Conservation (phyloP, 2,888 invertebrate species). For the Gibbula magus region DNA sequence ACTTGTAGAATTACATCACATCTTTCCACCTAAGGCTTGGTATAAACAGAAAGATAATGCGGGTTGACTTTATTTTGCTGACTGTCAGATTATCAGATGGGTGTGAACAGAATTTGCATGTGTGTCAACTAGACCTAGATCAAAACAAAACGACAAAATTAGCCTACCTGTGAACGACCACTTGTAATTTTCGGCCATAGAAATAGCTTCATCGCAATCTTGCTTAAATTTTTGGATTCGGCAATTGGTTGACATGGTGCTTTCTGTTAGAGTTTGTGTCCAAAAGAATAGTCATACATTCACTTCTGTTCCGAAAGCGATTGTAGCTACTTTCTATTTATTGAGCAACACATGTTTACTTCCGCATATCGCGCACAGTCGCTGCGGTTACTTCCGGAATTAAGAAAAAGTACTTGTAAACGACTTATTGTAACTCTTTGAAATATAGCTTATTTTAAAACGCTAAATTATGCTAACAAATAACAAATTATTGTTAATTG, state of each 20-base stretch:
- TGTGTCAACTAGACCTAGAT: too few species aligned
- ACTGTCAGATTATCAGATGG: too few species aligned
- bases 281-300: too few species aligned
- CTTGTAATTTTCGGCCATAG: not conserved
- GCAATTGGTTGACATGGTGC: not conserved
- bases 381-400: not conserved
- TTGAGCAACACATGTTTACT: conserved; percentile 22
- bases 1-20: too few species aligned
- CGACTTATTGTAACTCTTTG: not conserved
- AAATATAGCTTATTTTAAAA: too few species aligned
- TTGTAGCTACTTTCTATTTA: conserved; percentile 1
- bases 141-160: too few species aligned
- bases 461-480: too few species aligned
- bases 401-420: not conserved
- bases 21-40: too few species aligned
- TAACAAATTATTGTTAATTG: too few species aligned
- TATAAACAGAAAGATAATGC: too few species aligned
- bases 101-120: too few species aligned
- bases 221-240: not conserved
- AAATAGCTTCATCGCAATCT: not conserved
- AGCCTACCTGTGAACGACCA: conserved; percentile 21
- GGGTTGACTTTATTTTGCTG: too few species aligned
- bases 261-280: not conserved
- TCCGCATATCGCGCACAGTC: conserved; percentile 3
- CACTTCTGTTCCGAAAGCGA: not conserved